phyloP scores from a whole-genome alignment of 2,113 vertebrate species.

The Dipodomys spectabilis region DNA sequence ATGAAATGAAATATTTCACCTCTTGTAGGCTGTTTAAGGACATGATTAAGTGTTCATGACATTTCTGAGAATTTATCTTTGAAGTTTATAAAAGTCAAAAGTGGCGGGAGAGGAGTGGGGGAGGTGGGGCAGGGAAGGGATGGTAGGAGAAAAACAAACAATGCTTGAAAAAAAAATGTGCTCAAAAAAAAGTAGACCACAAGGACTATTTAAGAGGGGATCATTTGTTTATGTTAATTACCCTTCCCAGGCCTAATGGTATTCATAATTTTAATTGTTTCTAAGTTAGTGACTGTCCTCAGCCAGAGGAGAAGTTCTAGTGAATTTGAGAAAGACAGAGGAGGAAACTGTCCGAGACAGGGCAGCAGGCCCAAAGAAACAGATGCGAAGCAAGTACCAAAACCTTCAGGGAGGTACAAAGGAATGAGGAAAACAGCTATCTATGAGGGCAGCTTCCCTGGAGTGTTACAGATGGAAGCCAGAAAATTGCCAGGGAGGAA shows the following conservation, averaged over 20 bases:
- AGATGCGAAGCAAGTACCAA: fast-evolving
- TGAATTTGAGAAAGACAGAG: neutral
- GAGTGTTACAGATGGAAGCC: conserved; percentile 1
- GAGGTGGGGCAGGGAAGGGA: too few relatives aligned
- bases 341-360: neutral
- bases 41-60: neutral
- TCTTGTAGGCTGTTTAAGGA: neutral
- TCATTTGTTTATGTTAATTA: neutral
- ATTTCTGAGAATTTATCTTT: conserved; percentile 13
- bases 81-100: neutral
- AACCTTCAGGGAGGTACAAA: neutral
- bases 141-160: too few relatives aligned
- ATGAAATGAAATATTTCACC: neutral
- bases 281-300: neutral
- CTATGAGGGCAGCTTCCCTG: neutral
- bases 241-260: neutral
- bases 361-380: conserved; percentile 6
- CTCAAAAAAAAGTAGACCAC: neutral
- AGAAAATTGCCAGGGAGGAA: conserved; percentile 40
- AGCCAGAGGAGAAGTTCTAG: neutral
- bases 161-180: too few relatives aligned
- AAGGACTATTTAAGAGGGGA: neutral
- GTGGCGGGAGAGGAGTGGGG: too few relatives aligned
- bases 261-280: neutral
- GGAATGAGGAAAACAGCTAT: neutral